Evolutionary conservation across 2,888 invertebrate species (phyloP).

Genomic region (Cheilosia pagana): DNA sequence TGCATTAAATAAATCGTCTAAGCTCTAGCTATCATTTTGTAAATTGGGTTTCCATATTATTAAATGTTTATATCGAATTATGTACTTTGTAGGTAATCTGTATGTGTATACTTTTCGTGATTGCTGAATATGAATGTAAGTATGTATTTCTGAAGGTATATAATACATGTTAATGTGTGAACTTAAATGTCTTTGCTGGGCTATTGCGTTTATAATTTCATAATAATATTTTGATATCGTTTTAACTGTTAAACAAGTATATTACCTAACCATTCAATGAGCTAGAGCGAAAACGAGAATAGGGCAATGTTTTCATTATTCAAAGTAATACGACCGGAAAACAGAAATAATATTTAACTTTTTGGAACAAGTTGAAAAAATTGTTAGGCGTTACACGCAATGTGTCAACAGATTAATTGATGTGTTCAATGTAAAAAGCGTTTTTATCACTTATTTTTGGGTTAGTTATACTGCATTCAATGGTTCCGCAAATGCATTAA

Average conservation of each 20-base stretch:
- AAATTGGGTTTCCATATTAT: constrained; percentile 16
- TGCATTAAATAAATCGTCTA: constrained; percentile 37
- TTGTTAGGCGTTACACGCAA: constrained; percentile 16
- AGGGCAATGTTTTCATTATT: neutral
- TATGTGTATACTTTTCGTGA: neutral
- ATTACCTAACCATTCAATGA: constrained; percentile 1
- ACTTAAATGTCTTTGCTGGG: constrained; percentile 65
- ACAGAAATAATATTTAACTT: neutral
- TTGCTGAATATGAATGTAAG: neutral
- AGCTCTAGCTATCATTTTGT: constrained; percentile 4
- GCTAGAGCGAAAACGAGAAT: constrained; percentile 21
- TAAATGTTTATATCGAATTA: constrained; percentile 68
- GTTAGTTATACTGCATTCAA: constrained; percentile 32
- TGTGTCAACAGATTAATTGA: constrained; percentile 24
- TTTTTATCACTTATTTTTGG: constrained; percentile 81
- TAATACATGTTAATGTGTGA: neutral
- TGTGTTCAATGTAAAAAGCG: constrained; percentile 75
- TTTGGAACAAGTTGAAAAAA: constrained; percentile 9
- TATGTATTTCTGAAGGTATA: neutral
- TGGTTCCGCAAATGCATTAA: neutral
- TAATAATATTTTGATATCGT: neutral
- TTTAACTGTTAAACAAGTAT: constrained; percentile 11
- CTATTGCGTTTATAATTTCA: constrained; percentile 75
- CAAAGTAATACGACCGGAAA: neutral
- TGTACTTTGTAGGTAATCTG: constrained; percentile 48